Conservation (phyloP, 2,888 invertebrate genomes). For the Netelia fuscicornis region DNA sequence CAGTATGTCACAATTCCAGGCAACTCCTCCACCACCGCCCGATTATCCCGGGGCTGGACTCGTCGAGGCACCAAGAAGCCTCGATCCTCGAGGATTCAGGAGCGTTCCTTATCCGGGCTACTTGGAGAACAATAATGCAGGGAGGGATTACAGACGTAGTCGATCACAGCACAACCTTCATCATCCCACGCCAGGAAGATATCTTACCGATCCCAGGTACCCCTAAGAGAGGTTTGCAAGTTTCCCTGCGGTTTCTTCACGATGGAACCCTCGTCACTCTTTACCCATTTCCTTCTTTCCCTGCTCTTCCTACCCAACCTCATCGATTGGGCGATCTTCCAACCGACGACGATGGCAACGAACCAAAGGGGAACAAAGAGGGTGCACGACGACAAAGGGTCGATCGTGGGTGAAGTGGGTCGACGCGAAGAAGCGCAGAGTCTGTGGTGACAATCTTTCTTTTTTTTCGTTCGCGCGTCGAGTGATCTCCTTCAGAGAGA, state of each 20-base stretch:
- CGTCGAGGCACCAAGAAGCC: constrained; percentile 49
- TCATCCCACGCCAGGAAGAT: constrained; percentile 78
- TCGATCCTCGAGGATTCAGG: constrained; percentile 57
- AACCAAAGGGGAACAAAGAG: not conserved
- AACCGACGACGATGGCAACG: not conserved
- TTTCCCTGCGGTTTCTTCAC: not conserved
- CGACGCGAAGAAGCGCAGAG: constrained; percentile 2
- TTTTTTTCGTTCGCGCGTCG: not conserved
- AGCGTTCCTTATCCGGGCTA: constrained; percentile 68
- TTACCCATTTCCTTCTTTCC: no score
- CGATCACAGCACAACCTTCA: constrained; percentile 89
- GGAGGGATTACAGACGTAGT: constrained; percentile 78
- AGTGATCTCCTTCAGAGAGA: constrained; percentile 2
- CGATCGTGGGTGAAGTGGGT: not conserved
- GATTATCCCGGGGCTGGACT: constrained; percentile 79
- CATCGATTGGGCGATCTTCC: no score
- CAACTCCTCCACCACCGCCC: constrained; percentile 71
- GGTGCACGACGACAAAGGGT: not conserved
- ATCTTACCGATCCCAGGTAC: constrained; percentile 77
- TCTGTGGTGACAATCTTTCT: not conserved
- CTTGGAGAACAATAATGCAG: constrained; percentile 55
- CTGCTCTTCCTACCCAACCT: no score
- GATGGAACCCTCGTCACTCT: no score
- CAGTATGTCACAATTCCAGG: constrained; percentile 78
- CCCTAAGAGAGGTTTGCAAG: constrained; percentile 69